Evolutionary conservation across 2,797 vertebrate species (phyloP), one percentile per base, ranked within the genome.

Genomic region (Perodicticus potto): DNA sequence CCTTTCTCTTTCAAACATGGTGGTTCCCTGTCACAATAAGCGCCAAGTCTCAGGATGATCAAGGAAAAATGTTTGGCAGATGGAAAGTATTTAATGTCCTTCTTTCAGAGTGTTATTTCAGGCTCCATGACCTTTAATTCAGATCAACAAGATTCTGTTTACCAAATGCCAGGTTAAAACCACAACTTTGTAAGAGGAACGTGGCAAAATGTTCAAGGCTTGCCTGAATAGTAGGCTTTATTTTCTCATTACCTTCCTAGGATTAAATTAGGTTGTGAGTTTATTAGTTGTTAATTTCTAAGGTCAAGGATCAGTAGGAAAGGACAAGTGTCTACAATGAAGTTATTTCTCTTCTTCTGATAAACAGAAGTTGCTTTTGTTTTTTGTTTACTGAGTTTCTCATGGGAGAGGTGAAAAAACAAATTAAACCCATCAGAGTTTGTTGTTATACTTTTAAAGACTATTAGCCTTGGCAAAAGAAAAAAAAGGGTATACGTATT

Each of bases 261-360:
- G 45, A 78, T 63, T 84, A 92, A 89, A 84, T 78, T 89, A 72
- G 57, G 37, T 87, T 69, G 13, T n/a, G 7, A 19, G 32, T 74
- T 92, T 92, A 69, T 22, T 20, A 86, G 69, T 45, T 69, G 27
- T 86, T 78, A 70, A 92, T 86, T 88, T 84, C 63, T 92, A 85
- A 91, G 32, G 29, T 40, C 43, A 93, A 76, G n/a, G 12, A 59
- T 87, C n/a, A 90, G 22, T 53, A 34, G 73, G 25, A 86, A 93
- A 93, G 16, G 12, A 7, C 72, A 93, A 89, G 6, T 86, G 7
- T 86, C 10, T 9, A 94, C 16, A 91, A 49, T 13, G 37, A 72
- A 77, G 14, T 82, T 45, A 17, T 40, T 88, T 94, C 16, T 49
- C 27, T 80, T 91, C 45, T 85, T 86, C 32, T 55, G 61, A 59